These are phyloP conservation scores for Drosophila nigrodunni DNA, from an alignment of 1,140 invertebrate species.

Conservation along the genomic window DNA sequence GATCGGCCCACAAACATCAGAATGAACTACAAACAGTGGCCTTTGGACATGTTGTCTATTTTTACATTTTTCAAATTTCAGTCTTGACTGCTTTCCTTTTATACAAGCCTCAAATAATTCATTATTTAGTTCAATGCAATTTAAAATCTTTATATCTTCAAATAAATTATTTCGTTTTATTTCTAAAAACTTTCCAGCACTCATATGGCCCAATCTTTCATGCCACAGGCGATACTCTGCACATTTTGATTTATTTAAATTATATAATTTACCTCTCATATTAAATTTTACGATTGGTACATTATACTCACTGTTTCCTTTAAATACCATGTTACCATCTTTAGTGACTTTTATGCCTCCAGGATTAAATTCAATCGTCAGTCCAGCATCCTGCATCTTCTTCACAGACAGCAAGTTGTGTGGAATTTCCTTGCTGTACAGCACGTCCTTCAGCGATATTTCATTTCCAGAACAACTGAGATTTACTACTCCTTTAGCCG, in stretches of 20 bases:
- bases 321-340: slow-evolving; percentile 31
- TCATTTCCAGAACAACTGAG: slow-evolving; percentile 3
- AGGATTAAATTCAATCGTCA: slow-evolving; percentile 44
- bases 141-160: slow-evolving; percentile 51
- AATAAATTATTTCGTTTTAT: slow-evolving; percentile 73
- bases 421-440: slow-evolving; percentile 36
- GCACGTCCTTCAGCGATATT: slow-evolving; percentile 27
- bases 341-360: slow-evolving; percentile 54
- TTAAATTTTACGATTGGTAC: slow-evolving; percentile 26
- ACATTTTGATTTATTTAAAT: slow-evolving; percentile 30
- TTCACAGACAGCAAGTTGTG: slow-evolving; percentile 42
- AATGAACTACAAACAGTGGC: too few relatives aligned
- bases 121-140: slow-evolving; percentile 21
- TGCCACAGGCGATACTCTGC: slow-evolving; percentile 21
- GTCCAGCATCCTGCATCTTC: slow-evolving; percentile 37
- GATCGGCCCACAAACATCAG: neutral
- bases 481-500: slow-evolving; percentile 8
- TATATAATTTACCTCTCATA: neutral
- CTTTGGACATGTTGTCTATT: neutral
- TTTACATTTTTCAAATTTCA: too few relatives aligned
- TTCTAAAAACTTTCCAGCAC: neutral
- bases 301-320: slow-evolving; percentile 33
- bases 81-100: slow-evolving; percentile 64
- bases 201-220: slow-evolving; percentile 25
- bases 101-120: slow-evolving; percentile 84